Base-by-base conservation (phyloP, 2,888 invertebrate genomes). In the Argynnis bischoffii region DNA sequence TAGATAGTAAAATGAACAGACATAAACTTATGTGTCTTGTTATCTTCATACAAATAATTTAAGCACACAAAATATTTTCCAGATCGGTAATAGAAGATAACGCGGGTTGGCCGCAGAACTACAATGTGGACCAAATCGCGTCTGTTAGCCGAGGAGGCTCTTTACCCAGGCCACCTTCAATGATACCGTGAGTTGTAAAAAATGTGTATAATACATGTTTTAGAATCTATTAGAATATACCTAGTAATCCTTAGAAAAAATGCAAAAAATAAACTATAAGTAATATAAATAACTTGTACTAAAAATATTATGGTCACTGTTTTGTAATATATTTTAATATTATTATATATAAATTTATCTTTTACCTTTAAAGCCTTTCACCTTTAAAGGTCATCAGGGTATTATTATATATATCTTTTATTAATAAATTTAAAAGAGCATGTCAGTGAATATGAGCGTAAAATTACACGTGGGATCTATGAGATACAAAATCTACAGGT, bases 1-100 rank as follows among this genome's bases (percentile, higher is more conserved):
- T 41, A 41, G 8, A 8, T 11, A 11, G 11, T 41, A 41, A 41
- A 35, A 35, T 35, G 35, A 6, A 35, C 35, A 35, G 6, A 35
- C 35, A 35, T 35, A 35, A 35, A 41, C 11, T 41, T 11, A 3
- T 41, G 26, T 5, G 4, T 3, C 26, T 26, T 26, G 8, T 11
- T 41, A 41, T 11, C 35, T 11, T 41, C 11, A 11, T 41, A 41
- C 35, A 41, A 41, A 2, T 41, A 11, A 11, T 41, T 41, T 41
- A 8, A 35, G 8, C 35, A 41, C 35, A 2, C 11, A 41, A 11
- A 41, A 41, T 35, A 51, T 51, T 35, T 90, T 89, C 73, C 87
- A 92, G 92, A 90, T 92, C 92, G 90, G 92, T 92, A 90, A 92
- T 92, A 89, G 92, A 90, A 85, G 90, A 92, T 87, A 88, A 88